Conservation (phyloP, 2,888 invertebrate species). For the Spilarctia lutea region DNA sequence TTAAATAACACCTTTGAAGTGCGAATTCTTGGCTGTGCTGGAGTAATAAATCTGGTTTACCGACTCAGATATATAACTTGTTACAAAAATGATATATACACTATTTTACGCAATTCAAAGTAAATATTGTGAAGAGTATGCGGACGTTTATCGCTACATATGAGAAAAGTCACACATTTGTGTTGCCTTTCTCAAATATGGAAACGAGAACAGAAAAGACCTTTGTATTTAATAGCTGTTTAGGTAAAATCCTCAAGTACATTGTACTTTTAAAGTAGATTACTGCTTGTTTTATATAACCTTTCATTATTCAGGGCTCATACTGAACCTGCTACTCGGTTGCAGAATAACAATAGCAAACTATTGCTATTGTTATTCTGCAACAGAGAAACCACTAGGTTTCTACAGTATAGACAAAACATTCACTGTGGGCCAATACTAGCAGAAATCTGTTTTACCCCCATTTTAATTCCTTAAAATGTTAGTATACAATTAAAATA, state of each 20-base stretch:
- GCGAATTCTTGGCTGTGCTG: slow-evolving; percentile 19
- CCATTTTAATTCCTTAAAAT: neutral
- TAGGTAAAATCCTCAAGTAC: too few relatives aligned
- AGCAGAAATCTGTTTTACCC: neutral
- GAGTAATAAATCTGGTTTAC: slow-evolving; percentile 20
- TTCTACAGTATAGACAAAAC: neutral
- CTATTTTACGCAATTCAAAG: neutral
- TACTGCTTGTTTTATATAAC: too few relatives aligned
- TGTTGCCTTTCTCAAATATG: too few relatives aligned
- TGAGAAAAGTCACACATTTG: neutral
- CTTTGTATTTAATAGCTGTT: too few relatives aligned
- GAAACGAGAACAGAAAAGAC: too few relatives aligned
- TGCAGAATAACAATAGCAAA: too few relatives aligned
- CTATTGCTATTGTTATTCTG: too few relatives aligned
- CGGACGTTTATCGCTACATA: neutral
- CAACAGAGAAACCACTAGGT: too few relatives aligned
- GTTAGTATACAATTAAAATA: neutral
- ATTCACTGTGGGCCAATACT: neutral
- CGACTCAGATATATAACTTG: slow-evolving; percentile 1
- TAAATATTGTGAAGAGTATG: neutral
- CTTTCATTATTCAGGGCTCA: too few relatives aligned
- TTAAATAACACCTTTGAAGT: slow-evolving; percentile 15
- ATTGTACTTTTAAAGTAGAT: too few relatives aligned
- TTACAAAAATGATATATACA: slow-evolving; percentile 5
- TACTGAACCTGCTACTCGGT: too few relatives aligned